These are phyloP conservation scores for Rhopalosiphum padi DNA, from an alignment of 1,140 invertebrate genomes.

Conservation along the genomic window DNA sequence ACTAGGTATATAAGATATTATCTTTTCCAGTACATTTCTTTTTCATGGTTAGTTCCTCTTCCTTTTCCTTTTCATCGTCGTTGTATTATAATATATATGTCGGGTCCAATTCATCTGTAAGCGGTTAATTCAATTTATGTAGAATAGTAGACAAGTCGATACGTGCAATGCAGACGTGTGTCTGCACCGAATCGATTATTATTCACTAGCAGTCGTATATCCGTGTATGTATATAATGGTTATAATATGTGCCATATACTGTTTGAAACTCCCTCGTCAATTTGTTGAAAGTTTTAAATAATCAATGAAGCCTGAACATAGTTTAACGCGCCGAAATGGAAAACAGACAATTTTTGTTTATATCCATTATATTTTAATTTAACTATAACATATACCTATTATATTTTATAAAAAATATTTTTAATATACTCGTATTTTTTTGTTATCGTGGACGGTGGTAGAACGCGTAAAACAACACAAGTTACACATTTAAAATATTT, in stretches of 20 bases:
- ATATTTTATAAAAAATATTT: no score
- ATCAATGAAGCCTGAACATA: slow-evolving; percentile 3
- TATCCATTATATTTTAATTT: background rate
- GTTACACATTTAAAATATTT: background rate
- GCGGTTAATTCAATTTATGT: background rate
- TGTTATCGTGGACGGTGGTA: background rate
- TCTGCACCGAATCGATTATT: background rate
- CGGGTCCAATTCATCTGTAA: background rate
- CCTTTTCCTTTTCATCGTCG: background rate
- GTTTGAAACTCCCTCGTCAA: background rate
- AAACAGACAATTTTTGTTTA: background rate
- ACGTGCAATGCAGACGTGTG: background rate
- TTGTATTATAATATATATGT: no score
- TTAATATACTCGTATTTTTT: background rate
- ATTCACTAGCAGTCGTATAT: background rate
- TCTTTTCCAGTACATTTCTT: background rate
- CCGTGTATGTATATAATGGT: background rate
- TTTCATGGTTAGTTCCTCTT: background rate
- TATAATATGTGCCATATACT: background rate
- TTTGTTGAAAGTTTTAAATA: background rate
- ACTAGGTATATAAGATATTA: background rate
- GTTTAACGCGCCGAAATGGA: background rate
- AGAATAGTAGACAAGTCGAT: background rate
- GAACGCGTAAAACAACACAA: background rate
- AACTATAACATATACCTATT: background rate